A percentile compares a stretch with the other conserved stretches of the same genome.
Conservation (phyloP, 2,797 vertebrate genomes). For the Chrysocyon brachyurus region DNA sequence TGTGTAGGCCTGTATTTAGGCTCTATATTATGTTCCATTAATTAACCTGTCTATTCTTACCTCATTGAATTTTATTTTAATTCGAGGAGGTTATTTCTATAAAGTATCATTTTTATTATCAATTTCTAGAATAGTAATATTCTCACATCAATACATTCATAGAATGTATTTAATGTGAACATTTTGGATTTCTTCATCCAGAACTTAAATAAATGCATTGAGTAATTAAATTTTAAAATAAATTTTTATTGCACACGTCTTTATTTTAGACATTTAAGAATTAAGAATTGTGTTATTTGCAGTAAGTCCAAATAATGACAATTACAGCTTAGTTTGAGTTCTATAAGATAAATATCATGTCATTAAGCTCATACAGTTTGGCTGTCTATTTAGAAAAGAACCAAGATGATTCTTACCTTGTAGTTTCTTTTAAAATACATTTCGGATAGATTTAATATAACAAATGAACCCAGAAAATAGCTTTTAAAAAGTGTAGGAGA, state of each 20-base stretch:
- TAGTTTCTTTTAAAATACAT: conserved; percentile 33
- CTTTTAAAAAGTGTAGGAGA: conserved; percentile 1
- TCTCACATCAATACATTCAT: not conserved
- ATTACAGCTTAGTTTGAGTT: not conserved
- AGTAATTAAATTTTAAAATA: conserved; percentile 1
- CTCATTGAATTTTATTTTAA: not conserved
- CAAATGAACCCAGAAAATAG: not conserved
- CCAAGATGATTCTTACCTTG: not conserved
- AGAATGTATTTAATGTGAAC: not conserved
- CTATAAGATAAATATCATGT: not conserved
- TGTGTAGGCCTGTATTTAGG: not conserved
- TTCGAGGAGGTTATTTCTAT: not conserved
- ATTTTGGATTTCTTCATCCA: conserved; percentile 39
- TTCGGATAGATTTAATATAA: not conserved
- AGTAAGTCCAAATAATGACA: not conserved
- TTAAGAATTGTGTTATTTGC: not conserved
- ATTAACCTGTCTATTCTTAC: not conserved
- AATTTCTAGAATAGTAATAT: not conserved
- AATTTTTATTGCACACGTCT: not conserved
- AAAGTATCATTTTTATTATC: not conserved
- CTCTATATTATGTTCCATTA: not conserved
- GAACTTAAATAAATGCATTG: not conserved
- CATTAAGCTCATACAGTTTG: not conserved
- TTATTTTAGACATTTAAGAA: conserved; percentile 14
- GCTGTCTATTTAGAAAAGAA: not conserved